Percentiles rank a stretch among this genome's conserved stretches.
phyloP scores from a whole-genome alignment of 2,113 vertebrate species.

The Barbus barbus region DNA sequence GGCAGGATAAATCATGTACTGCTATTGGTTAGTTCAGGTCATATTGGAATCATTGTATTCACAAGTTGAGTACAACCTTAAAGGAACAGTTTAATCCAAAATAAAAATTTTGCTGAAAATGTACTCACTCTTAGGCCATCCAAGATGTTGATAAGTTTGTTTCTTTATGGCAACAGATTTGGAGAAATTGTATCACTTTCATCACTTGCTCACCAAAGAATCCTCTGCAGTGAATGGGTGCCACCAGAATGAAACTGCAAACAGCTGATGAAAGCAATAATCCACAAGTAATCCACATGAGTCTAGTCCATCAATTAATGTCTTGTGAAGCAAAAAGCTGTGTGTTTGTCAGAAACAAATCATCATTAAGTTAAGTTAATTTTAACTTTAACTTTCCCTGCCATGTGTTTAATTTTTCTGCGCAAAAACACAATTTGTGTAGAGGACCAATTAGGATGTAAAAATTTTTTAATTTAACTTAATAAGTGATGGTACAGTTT shows the following conservation, averaged over 20 bases:
- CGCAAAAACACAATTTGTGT: background rate
- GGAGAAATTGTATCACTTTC: too few relatives aligned
- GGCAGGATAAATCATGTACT: background rate
- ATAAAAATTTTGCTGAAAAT: background rate
- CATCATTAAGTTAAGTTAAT: too few relatives aligned
- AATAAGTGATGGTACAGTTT: background rate
- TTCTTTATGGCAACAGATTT: too few relatives aligned
- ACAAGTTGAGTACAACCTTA: background rate
- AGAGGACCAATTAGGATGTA: background rate
- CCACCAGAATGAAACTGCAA: background rate
- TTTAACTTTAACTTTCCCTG: too few relatives aligned
- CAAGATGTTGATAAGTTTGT: too few relatives aligned
- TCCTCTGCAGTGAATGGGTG: too few relatives aligned
- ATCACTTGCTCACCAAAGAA: too few relatives aligned
- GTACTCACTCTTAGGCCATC: background rate
- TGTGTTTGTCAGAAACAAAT: background rate
- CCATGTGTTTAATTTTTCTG: background rate
- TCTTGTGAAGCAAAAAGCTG: background rate
- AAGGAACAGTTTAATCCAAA: background rate
- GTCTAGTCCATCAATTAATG: background rate
- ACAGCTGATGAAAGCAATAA: background rate
- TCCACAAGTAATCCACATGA: background rate
- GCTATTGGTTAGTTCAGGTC: background rate
- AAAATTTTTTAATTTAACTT: background rate
- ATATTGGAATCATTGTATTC: background rate